Percentiles rank a stretch among this genome's conserved stretches.
phyloP scores from a whole-genome alignment of 2,888 invertebrate species.

The Hydraecia micacea region DNA sequence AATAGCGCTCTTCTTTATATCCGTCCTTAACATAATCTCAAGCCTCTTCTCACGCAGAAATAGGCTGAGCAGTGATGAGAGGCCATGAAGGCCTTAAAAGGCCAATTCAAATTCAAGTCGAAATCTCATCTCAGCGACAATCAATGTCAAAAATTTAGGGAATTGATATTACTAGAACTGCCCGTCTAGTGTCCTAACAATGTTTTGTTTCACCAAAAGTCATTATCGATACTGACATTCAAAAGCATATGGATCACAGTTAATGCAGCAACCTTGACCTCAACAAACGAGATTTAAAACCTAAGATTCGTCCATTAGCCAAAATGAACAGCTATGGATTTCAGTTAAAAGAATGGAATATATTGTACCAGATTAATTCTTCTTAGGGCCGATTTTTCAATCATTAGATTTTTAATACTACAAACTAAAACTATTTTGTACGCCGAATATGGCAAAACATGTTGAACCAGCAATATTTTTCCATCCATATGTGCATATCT shows the following conservation, averaged over 20 bases:
- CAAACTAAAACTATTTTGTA: too few species aligned
- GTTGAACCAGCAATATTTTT: too few species aligned
- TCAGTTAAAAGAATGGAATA: not conserved
- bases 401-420: too few species aligned
- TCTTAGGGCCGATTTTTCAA: too few species aligned
- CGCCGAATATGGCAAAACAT: too few species aligned
- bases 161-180: too few species aligned
- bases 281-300: not conserved
- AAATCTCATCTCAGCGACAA: too few species aligned
- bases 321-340: not conserved
- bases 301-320: not conserved
- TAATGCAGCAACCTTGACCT: not conserved
- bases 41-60: not conserved
- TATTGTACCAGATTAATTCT: not conserved
- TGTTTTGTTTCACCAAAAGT: slow-evolving; percentile 11
- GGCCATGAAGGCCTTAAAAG: not conserved
- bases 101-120: too few species aligned
- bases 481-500: too few species aligned
- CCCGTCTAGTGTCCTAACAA: not conserved
- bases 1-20: too few species aligned
- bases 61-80: not conserved
- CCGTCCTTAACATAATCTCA: not conserved
- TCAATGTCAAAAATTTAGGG: too few species aligned
- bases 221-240: not conserved
- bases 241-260: not conserved